Evolutionary conservation across 2,113 vertebrate genomes (phyloP).

Genomic region (Oreotrochilus melanogaster): DNA sequence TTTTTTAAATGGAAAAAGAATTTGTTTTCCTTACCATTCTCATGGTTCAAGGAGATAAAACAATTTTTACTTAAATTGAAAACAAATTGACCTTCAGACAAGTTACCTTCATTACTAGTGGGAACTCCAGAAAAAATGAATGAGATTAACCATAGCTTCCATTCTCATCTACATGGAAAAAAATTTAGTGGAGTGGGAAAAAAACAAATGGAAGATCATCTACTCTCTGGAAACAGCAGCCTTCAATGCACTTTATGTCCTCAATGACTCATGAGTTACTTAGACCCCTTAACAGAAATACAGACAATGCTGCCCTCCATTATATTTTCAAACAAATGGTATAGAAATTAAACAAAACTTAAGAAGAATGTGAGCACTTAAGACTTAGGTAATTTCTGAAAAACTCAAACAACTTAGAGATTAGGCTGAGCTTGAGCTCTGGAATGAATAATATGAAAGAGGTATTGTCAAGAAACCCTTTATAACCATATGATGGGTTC

Average conservation of each 20-base stretch:
- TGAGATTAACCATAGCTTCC: neutral
- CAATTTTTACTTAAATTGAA: conserved; percentile 13
- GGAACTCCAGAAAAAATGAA: neutral
- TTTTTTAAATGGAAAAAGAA: conserved; percentile 8
- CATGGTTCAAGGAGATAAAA: conserved; percentile 7
- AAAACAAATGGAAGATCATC: neutral
- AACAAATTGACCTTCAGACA: neutral
- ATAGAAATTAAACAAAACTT: neutral
- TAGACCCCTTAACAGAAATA: neutral
- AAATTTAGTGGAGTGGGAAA: neutral
- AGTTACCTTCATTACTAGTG: neutral
- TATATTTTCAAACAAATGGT: neutral
- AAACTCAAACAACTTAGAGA: neutral
- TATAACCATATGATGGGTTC: neutral
- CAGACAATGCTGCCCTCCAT: neutral
- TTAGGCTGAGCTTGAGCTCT: neutral
- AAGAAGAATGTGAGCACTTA: neutral
- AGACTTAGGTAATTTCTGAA: neutral
- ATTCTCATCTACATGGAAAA: neutral
- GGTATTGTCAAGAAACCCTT: neutral
- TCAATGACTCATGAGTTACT: neutral
- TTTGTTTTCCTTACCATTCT: neutral
- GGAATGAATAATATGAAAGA: neutral
- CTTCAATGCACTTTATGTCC: neutral
- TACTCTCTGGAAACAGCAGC: neutral